Conservation (phyloP, 23 tunicate genomes). For the Styela clava region DNA sequence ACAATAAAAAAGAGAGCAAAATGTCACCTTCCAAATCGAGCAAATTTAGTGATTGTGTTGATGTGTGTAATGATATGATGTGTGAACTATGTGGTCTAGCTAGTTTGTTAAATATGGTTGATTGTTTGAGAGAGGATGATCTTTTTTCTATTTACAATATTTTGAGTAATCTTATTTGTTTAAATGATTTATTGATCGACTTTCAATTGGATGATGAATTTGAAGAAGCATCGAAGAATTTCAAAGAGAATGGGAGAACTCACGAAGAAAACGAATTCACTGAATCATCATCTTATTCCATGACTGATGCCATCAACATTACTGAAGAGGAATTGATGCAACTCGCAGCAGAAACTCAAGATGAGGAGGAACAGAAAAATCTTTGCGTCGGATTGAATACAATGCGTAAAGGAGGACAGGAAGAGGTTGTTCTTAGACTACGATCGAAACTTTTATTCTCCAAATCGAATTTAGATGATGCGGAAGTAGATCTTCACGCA, state of each 20-base stretch:
- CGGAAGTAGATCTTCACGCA: conserved; percentile 11
- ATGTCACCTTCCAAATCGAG: background rate
- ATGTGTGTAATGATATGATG: background rate
- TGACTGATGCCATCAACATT: conserved; percentile 40
- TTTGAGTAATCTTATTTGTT: background rate
- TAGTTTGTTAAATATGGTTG: background rate
- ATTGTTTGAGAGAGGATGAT: background rate
- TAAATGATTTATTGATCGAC: conserved; percentile 1
- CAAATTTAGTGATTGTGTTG: background rate
- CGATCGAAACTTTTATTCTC: conserved; percentile 40
- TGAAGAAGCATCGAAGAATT: background rate
- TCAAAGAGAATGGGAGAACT: background rate
- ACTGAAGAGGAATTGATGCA: conserved; percentile 69
- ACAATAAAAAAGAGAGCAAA: background rate
- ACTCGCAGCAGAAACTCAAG: conserved; percentile 77
- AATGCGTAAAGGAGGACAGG: conserved; percentile 39
- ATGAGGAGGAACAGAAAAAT: conserved; percentile 55
- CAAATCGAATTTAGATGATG: conserved; percentile 18
- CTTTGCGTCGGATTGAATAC: conserved; percentile 59
- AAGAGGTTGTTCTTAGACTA: conserved; percentile 54
- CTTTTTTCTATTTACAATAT: background rate
- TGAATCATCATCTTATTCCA: conserved; percentile 6
- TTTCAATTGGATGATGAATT: background rate
- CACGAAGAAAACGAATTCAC: background rate
- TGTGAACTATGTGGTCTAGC: conserved; percentile 10